A percentile compares a stretch with the other conserved stretches of the same genome.
Conservation (phyloP, 1,140 invertebrate species). For the Temnothorax curvispinosus region DNA sequence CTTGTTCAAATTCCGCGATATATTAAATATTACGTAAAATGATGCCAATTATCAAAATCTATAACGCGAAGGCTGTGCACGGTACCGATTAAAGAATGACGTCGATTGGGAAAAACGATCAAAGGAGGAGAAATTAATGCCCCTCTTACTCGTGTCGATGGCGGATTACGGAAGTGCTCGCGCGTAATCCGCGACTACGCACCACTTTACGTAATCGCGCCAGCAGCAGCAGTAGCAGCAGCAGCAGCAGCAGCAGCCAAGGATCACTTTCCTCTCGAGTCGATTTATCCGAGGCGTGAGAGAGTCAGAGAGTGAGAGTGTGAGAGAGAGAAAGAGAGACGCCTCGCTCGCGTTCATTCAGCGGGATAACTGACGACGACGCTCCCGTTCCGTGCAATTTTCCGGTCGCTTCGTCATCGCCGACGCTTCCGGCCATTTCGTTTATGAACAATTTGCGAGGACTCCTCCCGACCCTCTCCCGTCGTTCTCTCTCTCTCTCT, state of each 20-base stretch:
- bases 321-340: slow-evolving; percentile 4
- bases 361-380: slow-evolving; percentile 50
- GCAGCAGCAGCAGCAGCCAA: slow-evolving; percentile 38
- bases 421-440: slow-evolving; percentile 44
- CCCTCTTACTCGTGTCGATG: slow-evolving; percentile 23
- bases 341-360: slow-evolving; percentile 15
- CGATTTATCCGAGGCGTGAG: slow-evolving; percentile 17
- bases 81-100: slow-evolving; percentile 19
- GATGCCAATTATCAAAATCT: background rate
- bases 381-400: slow-evolving; percentile 58
- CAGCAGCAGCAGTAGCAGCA: slow-evolving; percentile 32
- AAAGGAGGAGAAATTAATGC: slow-evolving; percentile 34
- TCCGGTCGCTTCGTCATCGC: slow-evolving; percentile 40
- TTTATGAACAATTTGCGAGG: slow-evolving; percentile 56
- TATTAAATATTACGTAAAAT: slow-evolving; percentile 2
- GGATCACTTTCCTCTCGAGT: slow-evolving; percentile 59
- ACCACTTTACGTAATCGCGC: slow-evolving; percentile 50
- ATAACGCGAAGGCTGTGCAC: background rate
- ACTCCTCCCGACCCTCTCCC: background rate
- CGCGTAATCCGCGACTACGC: slow-evolving; percentile 47
- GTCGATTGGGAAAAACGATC: slow-evolving; percentile 12
- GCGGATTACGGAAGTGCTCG: slow-evolving; percentile 41
- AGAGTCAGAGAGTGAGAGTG: background rate
- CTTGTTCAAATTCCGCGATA: slow-evolving; percentile 16
- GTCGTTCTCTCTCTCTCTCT: background rate